Conservation (phyloP, 2,888 invertebrate genomes). For the Microctonus aethiopoides region DNA sequence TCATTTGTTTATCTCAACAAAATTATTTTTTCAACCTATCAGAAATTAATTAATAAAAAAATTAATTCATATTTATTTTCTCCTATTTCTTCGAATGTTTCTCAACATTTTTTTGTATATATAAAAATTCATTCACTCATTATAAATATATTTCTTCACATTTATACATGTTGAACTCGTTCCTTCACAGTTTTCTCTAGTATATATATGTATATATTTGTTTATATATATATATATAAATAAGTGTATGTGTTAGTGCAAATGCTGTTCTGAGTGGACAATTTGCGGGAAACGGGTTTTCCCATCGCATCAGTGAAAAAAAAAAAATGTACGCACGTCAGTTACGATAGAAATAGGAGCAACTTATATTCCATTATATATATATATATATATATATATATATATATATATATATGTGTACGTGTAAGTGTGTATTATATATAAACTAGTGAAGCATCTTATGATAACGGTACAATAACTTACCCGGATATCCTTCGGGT, state of each 20-base stretch:
- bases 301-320: slow-evolving; percentile 33
- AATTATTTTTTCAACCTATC: background rate
- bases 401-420: slow-evolving; percentile 16
- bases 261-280: slow-evolving; percentile 30
- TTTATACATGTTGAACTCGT: background rate
- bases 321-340: slow-evolving; percentile 24
- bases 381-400: too few relatives aligned
- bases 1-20: background rate
- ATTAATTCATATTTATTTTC: background rate
- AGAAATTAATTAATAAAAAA: background rate
- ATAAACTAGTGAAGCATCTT: background rate
- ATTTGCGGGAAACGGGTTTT: slow-evolving; percentile 45
- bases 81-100: background rate
- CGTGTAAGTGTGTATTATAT: slow-evolving; percentile 22
- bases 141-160: background rate
- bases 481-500: slow-evolving; percentile 69
- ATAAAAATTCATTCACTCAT: background rate
- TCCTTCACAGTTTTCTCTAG: slow-evolving; percentile 9
- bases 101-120: background rate
- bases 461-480: slow-evolving; percentile 45
- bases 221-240: too few relatives aligned
- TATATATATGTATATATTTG: background rate
- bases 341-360: slow-evolving; percentile 25
- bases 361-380: too few relatives aligned
- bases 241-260: slow-evolving; percentile 5